Evolutionary conservation across 2,797 vertebrate species (phyloP), one percentile per base, ranked within the genome.

Genomic region (Sarcoramphus papa): DNA sequence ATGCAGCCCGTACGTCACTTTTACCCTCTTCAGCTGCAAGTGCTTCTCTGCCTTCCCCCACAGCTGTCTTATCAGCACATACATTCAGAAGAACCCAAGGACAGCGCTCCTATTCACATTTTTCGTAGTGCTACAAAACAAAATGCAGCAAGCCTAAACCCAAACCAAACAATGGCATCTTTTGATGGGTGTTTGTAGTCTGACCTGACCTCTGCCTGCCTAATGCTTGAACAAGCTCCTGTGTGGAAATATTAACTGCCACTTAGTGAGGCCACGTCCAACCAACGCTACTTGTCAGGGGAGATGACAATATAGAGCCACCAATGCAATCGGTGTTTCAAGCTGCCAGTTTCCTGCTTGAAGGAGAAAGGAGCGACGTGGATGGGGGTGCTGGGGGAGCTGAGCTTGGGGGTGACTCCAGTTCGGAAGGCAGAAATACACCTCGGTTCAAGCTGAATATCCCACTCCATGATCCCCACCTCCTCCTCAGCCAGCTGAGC

Each of bases 251-350:
- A 41, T 12, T 33, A 54, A 5, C 51, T 77, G 68, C n/a, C 78
- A 56, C 67, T 90, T 21, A 48, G 48, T 0, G 8, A 76, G 68
- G 41, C 45, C 37, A n/a, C 2, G 3, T 41, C 69, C 75, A 60
- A 4, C 9, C 22, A 15, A 45, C 0, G 2, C 21, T 41, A 19
- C 43, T 50, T 24, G 51, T 40, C 53, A 41, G 37, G 40, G 48
- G 35, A 83, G 41, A 9, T 18, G 68, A 56, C 30, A 45, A 7
- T 19, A 37, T 4, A 21, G 35, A 83, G 57, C 63, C 92, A 85
- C 53, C 0, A 3, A 23, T 2, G 18, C 56, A 25, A 3, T 2
- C 1, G 5, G 31, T 0, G 2, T 4, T 19, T 35, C 11, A 4
- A 15, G 40, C 33, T 76, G 67, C 20, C 5, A 3, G 7, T 68